Conservation (phyloP, 2,797 vertebrate species). For the Valencia hispanica region DNA sequence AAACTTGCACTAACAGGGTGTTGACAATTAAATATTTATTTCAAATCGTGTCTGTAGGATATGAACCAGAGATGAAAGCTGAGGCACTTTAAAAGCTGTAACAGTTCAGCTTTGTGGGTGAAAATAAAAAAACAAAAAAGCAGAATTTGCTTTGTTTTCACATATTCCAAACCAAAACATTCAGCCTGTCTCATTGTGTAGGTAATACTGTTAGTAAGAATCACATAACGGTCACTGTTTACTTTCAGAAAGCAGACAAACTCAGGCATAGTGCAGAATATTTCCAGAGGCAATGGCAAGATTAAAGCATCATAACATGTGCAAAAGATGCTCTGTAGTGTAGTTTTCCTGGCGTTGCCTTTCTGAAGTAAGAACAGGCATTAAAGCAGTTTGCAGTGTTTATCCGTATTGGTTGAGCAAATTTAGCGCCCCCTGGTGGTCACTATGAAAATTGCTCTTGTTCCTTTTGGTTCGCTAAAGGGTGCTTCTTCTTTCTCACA, state of each 20-base stretch:
- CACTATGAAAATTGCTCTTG: constrained; percentile 9
- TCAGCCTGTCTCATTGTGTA: constrained; percentile 6
- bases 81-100: not conserved
- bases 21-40: not conserved
- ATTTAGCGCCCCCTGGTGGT: constrained; percentile 57
- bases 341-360: not conserved
- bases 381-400: constrained; percentile 30
- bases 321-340: not conserved
- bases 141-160: not conserved
- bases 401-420: constrained; percentile 19
- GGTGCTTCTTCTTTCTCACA: not conserved
- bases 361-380: not conserved
- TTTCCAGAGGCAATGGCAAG: not conserved
- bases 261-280: not conserved
- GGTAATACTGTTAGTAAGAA: not conserved
- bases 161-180: not conserved
- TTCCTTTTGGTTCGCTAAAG: not conserved
- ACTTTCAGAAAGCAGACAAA: not conserved
- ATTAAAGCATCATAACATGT: not conserved
- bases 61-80: constrained; percentile 10
- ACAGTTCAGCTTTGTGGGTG: constrained; percentile 4
- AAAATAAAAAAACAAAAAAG: constrained; percentile 12
- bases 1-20: not conserved
- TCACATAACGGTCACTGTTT: not conserved
- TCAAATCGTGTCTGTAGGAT: not conserved